Base-by-base conservation (phyloP, 2,113 vertebrate species). In the Cyrtonyx montezumae region DNA sequence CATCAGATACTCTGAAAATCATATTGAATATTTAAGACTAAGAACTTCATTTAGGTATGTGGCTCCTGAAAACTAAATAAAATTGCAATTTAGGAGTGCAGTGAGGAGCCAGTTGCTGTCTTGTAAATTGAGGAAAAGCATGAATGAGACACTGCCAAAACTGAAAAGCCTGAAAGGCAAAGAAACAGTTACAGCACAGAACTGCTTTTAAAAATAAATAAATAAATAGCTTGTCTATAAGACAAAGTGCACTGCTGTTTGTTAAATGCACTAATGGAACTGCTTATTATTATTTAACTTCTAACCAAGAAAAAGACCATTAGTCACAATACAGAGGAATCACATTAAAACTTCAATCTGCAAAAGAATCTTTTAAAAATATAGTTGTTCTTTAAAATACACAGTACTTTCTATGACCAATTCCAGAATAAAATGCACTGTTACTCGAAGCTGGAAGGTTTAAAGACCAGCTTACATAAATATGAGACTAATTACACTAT, bases 231-330 rank as follows among this genome's bases (percentile, higher is more conserved):
- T 87, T 69, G 91, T 82, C 71, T 58, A 11, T 26, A 80, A 85
- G 22, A 55, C 22, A 79, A 46, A 71, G 36, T 19, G 70, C 13
- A 45, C 4, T 74, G 26, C 6, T 74, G 10, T 63, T 87, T 62
- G 18, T 71, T 91, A 86, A 80, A 87, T 37, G 73, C 56, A 42
- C 20, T 91, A 94, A 83, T 76, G 37, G 59, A 87, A 70, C 28
- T 59, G 46, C 3, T 85, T 65, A 56, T 91, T 88, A 87, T 73
- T 87, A 80, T 59, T 91, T 58, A 70, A 79, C 56, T 78, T 74
- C 59, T 82, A 74, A 89, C 75, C 28, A 91, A 84, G 14, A 91
- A 18, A 78, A 94, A 91, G 36, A 79, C 26, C 20, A 28, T 75
- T 61, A 91, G 46, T 90, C 78, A 92, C 68, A 88, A 82, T 37